Base-by-base conservation (phyloP, 2,113 vertebrate species). In the Cyprinus carpio region DNA sequence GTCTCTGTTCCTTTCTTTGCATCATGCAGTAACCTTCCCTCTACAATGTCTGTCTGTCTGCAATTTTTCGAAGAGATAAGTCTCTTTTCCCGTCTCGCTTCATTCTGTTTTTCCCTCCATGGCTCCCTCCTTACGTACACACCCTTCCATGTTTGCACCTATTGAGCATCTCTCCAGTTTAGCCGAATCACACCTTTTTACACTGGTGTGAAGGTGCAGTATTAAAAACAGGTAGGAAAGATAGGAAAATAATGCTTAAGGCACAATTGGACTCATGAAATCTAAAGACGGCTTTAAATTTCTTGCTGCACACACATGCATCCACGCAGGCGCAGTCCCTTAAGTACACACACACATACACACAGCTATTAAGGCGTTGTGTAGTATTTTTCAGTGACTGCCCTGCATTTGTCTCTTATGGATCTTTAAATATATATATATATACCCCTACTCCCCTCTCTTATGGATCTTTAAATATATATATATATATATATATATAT, bases 141-240 rank as follows among this genome's bases (percentile, higher is more conserved):
- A 95, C 94, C 93, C 93, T 90, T 86, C 88, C 91, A 75, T 86
- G 90, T 92, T 92, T 91, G 93, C 91, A 92, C 92, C 92, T 58
- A 82, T 43, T 82, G 86, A 84, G 81, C 81, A 29, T 65, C 62
- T 51, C 46, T 43, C 25, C 60, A 72, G 34, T 37, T 27, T 27
- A 9, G 56, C 31, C 10, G 3, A 60, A 81, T 58, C 51, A 54
- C 65, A 87, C 71, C 71, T 64, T 64, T n/a, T 7, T 51, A 79
- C 84, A 60, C 49, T 8, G 10, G 13, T 76, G 43, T 2, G 9
- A 40, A 67, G 18, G 71, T 40, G 11, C 29, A 71, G 20, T 16
- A 6, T 56, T 54, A 15, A 69, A 69, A 23, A 49, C 18, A 69
- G 62, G 25, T 46, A 11, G 2, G 16, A 34, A 43, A 69, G 16